phyloP scores from a whole-genome alignment of 2,888 invertebrate genomes.

The Smittia sp. region DNA sequence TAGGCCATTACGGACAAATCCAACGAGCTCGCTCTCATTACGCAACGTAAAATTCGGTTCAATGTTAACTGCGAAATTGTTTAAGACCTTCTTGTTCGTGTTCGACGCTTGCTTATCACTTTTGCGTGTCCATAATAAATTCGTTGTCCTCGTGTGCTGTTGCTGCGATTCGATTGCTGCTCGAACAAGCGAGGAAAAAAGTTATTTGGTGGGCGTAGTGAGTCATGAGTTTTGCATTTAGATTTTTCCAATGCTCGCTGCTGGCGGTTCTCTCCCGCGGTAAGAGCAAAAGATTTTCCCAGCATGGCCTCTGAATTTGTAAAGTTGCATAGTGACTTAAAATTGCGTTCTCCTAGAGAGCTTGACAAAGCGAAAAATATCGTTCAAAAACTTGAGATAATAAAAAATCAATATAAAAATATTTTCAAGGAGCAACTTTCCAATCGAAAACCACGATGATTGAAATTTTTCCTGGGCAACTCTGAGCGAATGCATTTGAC shows the following conservation, averaged over 20 bases:
- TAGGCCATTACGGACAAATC: no score
- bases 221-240: slow-evolving; percentile 20
- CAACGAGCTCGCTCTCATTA: no score
- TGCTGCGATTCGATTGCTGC: slow-evolving; percentile 8
- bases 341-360: neutral
- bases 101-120: neutral
- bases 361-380: neutral
- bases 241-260: neutral
- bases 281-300: neutral
- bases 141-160: neutral
- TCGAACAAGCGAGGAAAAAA: neutral
- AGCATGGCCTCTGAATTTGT: neutral
- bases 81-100: neutral
- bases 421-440: neutral
- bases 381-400: neutral
- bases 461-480: neutral
- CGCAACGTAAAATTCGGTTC: slow-evolving; percentile 9
- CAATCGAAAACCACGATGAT: neutral
- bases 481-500: neutral
- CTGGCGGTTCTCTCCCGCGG: neutral
- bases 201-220: slow-evolving; percentile 25
- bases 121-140: neutral
- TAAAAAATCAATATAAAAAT: neutral
- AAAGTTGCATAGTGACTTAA: neutral
- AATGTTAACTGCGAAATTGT: slow-evolving; percentile 27